Evolutionary conservation across 1,140 invertebrate species (phyloP).

Genomic region (Gonioctena quinquepunctata): DNA sequence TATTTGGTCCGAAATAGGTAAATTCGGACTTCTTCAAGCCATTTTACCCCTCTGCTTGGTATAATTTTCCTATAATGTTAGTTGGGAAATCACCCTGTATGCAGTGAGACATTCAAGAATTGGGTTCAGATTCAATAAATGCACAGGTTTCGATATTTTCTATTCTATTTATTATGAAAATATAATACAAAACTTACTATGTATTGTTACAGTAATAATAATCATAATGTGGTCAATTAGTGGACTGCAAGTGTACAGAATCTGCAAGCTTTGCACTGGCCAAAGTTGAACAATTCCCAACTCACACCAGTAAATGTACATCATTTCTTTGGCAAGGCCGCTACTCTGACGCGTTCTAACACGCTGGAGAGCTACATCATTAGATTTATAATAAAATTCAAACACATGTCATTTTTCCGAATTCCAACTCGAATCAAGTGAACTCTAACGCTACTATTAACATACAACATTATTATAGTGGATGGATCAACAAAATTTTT

Average conservation of each 20-base stretch:
- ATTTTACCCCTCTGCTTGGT: no score
- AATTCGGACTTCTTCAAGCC: no score
- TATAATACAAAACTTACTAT: conserved; percentile 72
- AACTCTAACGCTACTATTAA: conserved; percentile 9
- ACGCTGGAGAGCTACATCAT: conserved; percentile 35
- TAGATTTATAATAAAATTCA: conserved; percentile 24
- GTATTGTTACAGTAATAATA: conserved; percentile 63
- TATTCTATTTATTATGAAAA: conserved; percentile 71
- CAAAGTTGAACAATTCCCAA: conserved; percentile 26
- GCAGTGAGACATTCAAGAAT: no score
- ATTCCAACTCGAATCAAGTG: background rate
- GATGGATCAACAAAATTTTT: background rate
- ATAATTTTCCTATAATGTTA: no score
- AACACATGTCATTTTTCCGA: background rate
- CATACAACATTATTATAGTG: background rate
- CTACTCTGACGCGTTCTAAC: conserved; percentile 26
- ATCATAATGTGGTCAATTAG: conserved; percentile 56
- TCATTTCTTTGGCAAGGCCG: conserved; percentile 34
- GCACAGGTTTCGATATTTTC: no score
- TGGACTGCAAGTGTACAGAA: conserved; percentile 54
- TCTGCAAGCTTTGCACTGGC: conserved; percentile 42
- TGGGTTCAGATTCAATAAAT: no score
- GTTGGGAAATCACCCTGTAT: no score
- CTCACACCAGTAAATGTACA: background rate
- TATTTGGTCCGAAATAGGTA: no score